phyloP scores from a whole-genome alignment of 2,888 invertebrate species.

The Stomorhina lunata region DNA sequence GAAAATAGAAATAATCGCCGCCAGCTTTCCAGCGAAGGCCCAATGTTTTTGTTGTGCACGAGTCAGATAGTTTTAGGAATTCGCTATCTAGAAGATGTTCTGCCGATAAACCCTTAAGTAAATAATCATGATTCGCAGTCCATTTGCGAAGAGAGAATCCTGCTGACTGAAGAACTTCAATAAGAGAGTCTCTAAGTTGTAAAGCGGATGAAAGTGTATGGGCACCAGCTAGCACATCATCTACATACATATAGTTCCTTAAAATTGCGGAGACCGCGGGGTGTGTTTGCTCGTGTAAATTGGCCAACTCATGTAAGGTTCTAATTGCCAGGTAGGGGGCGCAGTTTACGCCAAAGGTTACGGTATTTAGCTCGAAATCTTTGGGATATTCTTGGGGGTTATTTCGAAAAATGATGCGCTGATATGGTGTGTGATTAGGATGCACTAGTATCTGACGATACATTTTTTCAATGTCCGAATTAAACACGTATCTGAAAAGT shows the following conservation, averaged over 20 bases:
- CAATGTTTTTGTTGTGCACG: too few species aligned
- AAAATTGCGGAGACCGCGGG: not conserved
- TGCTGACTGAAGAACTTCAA: not conserved
- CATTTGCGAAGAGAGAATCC: conserved; percentile 4
- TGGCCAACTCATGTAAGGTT: not conserved
- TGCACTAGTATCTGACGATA: not conserved
- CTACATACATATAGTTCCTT: conserved; percentile 9
- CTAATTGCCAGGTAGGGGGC: not conserved
- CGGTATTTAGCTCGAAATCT: not conserved
- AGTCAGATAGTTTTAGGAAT: too few species aligned
- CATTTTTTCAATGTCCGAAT: conserved; percentile 12
- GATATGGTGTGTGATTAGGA: not conserved
- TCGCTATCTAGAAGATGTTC: too few species aligned
- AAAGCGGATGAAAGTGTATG: not conserved
- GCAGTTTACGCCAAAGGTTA: not conserved
- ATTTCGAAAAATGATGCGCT: not conserved
- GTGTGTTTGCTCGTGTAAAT: not conserved
- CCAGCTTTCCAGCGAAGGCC: too few species aligned
- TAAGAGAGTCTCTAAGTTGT: not conserved
- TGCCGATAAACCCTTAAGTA: too few species aligned
- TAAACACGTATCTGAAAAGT: not conserved
- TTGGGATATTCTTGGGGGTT: not conserved
- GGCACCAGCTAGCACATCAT: conserved; percentile 1
- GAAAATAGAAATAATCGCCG: too few species aligned
- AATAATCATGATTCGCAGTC: not conserved